phyloP scores from a whole-genome alignment of 2,888 invertebrate genomes.

The Globia sparganii region DNA sequence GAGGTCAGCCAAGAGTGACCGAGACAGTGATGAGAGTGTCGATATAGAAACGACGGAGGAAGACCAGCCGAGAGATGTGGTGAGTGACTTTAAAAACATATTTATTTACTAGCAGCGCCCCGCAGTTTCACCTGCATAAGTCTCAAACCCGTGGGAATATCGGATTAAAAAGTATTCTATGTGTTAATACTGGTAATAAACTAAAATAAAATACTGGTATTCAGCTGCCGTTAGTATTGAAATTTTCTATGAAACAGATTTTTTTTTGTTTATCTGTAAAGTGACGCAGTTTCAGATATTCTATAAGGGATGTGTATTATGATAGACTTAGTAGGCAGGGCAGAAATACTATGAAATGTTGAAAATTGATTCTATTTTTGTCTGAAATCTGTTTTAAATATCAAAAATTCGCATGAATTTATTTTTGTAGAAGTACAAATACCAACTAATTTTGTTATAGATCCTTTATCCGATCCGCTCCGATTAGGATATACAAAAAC shows the following conservation, averaged over 20 bases:
- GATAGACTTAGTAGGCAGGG: neutral
- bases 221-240: neutral
- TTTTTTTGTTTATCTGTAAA: neutral
- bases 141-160: neutral
- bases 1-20: conserved; percentile 87
- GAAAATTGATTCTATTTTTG: neutral
- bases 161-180: too few relatives aligned
- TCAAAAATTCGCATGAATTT: neutral
- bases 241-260: neutral
- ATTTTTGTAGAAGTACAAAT: neutral
- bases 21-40: conserved; percentile 95
- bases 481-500: conserved; percentile 35
- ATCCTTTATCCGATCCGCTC: conserved; percentile 15
- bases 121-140: too few relatives aligned
- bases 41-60: conserved; percentile 97
- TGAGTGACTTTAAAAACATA: conserved; percentile 69
- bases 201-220: too few relatives aligned
- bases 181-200: too few relatives aligned
- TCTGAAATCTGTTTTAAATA: neutral
- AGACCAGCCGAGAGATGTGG: conserved; percentile 87
- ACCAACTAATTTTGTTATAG: neutral
- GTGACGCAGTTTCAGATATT: neutral
- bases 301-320: neutral
- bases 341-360: neutral
- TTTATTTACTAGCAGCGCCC: too few relatives aligned